Conservation (phyloP, 2,113 vertebrate species). For the Spea multiplicata region DNA sequence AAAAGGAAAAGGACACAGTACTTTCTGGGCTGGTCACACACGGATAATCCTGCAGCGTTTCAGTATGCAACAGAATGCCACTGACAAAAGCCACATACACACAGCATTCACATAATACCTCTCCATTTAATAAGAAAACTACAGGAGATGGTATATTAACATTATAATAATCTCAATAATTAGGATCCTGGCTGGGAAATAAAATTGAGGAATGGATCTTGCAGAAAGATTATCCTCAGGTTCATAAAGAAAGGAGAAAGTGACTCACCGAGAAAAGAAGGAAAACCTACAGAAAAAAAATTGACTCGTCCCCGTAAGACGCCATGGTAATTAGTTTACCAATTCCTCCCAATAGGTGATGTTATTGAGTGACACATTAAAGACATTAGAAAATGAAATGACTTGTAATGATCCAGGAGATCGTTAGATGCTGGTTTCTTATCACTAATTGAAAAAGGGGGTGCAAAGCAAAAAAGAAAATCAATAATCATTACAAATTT, state of each 20-base stretch:
- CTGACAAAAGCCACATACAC: slow-evolving; percentile 1
- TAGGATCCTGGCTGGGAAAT: slow-evolving; percentile 17
- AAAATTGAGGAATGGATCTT: slow-evolving; percentile 1
- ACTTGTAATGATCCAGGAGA: not conserved
- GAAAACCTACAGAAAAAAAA: slow-evolving; percentile 9
- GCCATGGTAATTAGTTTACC: slow-evolving; percentile 20
- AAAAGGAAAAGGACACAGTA: not conserved
- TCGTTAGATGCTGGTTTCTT: not conserved
- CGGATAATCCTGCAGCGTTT: not conserved
- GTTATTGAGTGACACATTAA: not conserved
- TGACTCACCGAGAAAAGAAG: not conserved
- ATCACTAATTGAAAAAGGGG: not conserved
- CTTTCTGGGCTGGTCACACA: not conserved
- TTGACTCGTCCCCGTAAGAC: not conserved
- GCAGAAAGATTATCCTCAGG: slow-evolving; percentile 5
- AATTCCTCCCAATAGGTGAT: slow-evolving; percentile 4
- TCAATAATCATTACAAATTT: no score
- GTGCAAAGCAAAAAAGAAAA: no score
- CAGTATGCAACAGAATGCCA: not conserved
- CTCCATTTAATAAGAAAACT: slow-evolving; percentile 19
- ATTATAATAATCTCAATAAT: slow-evolving; percentile 30
- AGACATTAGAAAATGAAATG: not conserved
- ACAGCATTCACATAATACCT: slow-evolving; percentile 18
- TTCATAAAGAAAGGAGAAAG: not conserved
- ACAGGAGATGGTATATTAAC: slow-evolving; percentile 13